Conservation (phyloP, 1,140 invertebrate species). For the Leptonema lineaticorne region DNA sequence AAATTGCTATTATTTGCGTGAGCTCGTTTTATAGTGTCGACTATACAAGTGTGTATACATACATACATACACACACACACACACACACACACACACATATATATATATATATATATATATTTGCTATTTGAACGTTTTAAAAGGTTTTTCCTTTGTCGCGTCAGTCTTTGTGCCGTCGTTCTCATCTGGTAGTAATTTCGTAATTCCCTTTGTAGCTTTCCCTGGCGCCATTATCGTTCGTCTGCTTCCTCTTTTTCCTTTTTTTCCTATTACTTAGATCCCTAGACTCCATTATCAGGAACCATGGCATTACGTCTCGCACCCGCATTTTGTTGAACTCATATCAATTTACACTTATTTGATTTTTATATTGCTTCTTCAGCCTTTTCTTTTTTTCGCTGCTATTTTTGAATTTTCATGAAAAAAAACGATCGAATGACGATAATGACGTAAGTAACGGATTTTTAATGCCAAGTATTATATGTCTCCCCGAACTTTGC, state of each 20-base stretch:
- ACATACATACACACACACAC: not conserved
- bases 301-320: not conserved
- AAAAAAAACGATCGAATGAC: no score
- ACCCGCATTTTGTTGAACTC: not conserved
- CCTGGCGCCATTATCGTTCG: constrained; percentile 24
- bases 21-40: no score
- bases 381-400: no score
- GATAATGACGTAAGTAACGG: no score
- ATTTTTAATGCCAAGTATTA: no score
- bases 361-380: no score
- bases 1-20: no score
- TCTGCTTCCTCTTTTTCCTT: not conserved
- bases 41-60: no score
- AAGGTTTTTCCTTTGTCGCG: constrained; percentile 27
- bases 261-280: not conserved
- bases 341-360: no score
- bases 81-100: not conserved
- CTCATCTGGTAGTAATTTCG: constrained; percentile 22
- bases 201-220: constrained; percentile 32
- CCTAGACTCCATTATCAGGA: not conserved
- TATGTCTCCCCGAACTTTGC: not conserved
- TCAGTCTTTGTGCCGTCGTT: constrained; percentile 18
- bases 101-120: not conserved
- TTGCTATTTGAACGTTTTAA: constrained; percentile 25
- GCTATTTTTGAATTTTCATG: no score